A percentile compares a stretch with the other conserved stretches of the same genome.
Evolutionary conservation across 1,140 invertebrate species (phyloP).

Genomic region (Acromyrmex charruanus): DNA sequence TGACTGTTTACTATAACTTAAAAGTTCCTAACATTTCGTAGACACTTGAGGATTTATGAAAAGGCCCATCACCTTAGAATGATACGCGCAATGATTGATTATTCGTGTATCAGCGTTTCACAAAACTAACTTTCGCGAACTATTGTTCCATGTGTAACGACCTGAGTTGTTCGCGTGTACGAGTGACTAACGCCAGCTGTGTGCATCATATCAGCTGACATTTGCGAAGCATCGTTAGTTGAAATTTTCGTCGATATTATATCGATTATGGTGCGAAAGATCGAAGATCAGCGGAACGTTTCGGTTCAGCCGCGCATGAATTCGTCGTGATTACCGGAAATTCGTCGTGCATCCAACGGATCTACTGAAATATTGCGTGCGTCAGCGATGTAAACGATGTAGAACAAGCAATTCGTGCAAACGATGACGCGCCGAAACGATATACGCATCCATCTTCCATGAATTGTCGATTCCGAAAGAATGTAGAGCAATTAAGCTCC

Average conservation of each 20-base stretch:
- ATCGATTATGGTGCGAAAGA: not conserved
- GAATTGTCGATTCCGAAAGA: not conserved
- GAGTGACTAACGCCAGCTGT: not conserved
- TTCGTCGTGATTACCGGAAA: conserved; percentile 58
- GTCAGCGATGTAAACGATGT: conserved; percentile 27
- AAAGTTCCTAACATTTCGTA: not conserved
- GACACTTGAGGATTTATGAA: not conserved
- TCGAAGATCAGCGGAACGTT: conserved; percentile 6
- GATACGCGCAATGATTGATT: conserved; percentile 17
- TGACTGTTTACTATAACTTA: not conserved
- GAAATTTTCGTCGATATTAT: conserved; percentile 10
- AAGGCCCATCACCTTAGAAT: not conserved
- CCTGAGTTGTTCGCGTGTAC: not conserved
- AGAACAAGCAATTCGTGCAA: not conserved
- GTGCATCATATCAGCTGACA: not conserved
- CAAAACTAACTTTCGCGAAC: conserved; percentile 26
- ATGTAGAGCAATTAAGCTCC: conserved; percentile 17
- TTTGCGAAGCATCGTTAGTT: not conserved
- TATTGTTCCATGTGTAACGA: conserved; percentile 4
- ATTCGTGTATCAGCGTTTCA: not conserved
- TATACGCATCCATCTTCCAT: conserved; percentile 12
- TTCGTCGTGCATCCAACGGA: conserved; percentile 34
- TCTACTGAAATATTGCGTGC: conserved; percentile 56
- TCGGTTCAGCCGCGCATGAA: not conserved
- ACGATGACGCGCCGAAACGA: not conserved